Percentiles rank a stretch among this genome's conserved stretches.
phyloP scores from a whole-genome alignment of 2,113 vertebrate species.

The Psettodes erumei region DNA sequence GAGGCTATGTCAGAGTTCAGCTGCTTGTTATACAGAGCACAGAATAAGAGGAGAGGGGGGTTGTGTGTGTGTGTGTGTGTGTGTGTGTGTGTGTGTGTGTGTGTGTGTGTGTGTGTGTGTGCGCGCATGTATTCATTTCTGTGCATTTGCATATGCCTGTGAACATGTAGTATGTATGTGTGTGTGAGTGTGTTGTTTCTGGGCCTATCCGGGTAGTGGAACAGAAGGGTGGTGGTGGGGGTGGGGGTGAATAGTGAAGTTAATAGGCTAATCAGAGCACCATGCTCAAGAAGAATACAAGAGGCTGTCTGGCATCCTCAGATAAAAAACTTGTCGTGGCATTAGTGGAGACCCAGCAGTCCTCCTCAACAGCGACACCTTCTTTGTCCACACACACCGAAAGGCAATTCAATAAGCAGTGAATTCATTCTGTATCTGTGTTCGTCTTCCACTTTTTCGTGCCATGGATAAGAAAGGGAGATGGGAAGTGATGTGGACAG shows the following conservation, averaged over 20 bases:
- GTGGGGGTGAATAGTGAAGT: conserved; percentile 70
- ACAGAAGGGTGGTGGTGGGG: conserved; percentile 60
- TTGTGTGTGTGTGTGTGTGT: background rate
- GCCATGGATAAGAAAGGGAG: conserved; percentile 77
- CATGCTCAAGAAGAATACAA: conserved; percentile 66
- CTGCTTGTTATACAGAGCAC: conserved; percentile 69
- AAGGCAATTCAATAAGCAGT: conserved; percentile 86
- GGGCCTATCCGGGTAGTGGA: conserved; percentile 49
- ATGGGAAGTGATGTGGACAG: background rate
- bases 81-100: background rate
- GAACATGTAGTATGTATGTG: conserved; percentile 2
- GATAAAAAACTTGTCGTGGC: conserved; percentile 79
- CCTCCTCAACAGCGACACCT: conserved; percentile 80
- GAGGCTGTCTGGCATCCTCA: conserved; percentile 82
- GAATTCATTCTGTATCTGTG: conserved; percentile 82
- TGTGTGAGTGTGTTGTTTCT: conserved; percentile 26
- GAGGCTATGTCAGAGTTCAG: conserved; percentile 78
- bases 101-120: conserved; percentile 12
- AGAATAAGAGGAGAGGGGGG: conserved; percentile 30
- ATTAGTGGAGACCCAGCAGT: conserved; percentile 72
- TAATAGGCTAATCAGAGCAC: conserved; percentile 81
- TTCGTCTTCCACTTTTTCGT: conserved; percentile 73
- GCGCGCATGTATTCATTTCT: conserved; percentile 38
- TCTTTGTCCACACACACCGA: conserved; percentile 84
- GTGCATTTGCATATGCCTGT: conserved; percentile 47